Percentiles rank a stretch among this genome's conserved stretches.
These are phyloP conservation scores for Campylomormyrus numenius DNA, from an alignment of 2,113 vertebrate species.

Conservation along the genomic window DNA sequence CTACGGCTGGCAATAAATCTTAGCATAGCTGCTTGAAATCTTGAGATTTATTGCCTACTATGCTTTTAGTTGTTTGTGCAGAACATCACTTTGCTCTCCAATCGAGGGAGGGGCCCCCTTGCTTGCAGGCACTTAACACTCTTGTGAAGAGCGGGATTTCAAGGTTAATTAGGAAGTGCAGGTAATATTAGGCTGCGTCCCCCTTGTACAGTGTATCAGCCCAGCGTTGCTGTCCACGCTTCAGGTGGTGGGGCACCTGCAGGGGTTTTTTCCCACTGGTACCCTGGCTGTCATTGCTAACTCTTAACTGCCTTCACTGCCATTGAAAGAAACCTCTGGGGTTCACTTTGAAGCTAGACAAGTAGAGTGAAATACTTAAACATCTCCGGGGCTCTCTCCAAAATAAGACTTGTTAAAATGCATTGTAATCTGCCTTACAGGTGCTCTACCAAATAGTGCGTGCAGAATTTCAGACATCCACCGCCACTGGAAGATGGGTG, in stretches of 20 bases:
- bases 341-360: background rate
- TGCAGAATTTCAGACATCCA: background rate
- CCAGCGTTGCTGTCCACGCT: background rate
- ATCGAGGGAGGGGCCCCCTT: background rate
- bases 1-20: background rate
- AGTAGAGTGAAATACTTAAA: background rate
- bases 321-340: constrained; percentile 11
- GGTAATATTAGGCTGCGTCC: background rate
- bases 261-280: constrained; percentile 25
- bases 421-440: background rate
- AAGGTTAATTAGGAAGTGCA: constrained; percentile 1
- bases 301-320: constrained; percentile 30
- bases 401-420: background rate
- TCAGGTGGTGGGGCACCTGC: background rate
- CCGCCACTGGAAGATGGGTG: background rate
- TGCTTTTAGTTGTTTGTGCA: background rate
- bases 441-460: background rate
- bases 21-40: background rate
- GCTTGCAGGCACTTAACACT: background rate
- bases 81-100: constrained; percentile 10
- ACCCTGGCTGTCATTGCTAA: background rate
- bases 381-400: background rate
- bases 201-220: constrained; percentile 1
- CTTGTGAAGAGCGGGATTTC: background rate
- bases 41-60: constrained; percentile 12